phyloP scores from a whole-genome alignment of 2,797 vertebrate species.

The Etheostoma perlongum region DNA sequence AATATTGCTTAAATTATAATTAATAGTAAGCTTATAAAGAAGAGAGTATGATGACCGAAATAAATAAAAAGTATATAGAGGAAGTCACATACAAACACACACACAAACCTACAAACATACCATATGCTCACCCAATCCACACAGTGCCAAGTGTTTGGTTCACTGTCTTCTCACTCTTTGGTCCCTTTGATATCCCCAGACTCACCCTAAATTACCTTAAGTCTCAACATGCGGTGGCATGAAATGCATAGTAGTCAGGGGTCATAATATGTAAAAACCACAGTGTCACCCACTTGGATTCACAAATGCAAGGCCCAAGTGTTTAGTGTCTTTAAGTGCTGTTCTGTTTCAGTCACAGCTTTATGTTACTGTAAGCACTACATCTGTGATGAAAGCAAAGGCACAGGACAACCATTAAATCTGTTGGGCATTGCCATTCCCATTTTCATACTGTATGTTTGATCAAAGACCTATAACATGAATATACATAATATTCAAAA shows the following conservation, averaged over 20 bases:
- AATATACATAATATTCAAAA: conserved; percentile 1
- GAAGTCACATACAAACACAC: background rate
- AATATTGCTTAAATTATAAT: conserved; percentile 70
- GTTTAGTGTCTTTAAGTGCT: conserved; percentile 7
- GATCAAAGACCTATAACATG: background rate
- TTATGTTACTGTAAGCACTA: conserved; percentile 5
- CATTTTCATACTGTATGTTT: background rate
- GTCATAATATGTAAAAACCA: conserved; percentile 27
- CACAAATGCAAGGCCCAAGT: background rate
- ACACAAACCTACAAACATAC: conserved; percentile 1
- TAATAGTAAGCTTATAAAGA: conserved; percentile 48
- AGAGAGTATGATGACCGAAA: conserved; percentile 4
- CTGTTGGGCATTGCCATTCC: background rate
- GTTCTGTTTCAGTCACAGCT: conserved; percentile 12
- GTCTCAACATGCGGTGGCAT: conserved; percentile 49
- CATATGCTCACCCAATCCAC: conserved; percentile 16
- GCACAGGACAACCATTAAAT: conserved; percentile 12
- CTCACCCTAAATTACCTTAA: conserved; percentile 36
- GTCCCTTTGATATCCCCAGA: conserved; percentile 58
- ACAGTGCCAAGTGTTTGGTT: conserved; percentile 35
- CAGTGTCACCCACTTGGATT: background rate
- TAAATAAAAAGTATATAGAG: background rate
- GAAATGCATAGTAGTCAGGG: conserved; percentile 35
- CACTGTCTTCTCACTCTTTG: conserved; percentile 17
- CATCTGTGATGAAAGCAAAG: conserved; percentile 20